Base-by-base conservation (phyloP, 1,140 invertebrate species). In the Mylabris phalerata region DNA sequence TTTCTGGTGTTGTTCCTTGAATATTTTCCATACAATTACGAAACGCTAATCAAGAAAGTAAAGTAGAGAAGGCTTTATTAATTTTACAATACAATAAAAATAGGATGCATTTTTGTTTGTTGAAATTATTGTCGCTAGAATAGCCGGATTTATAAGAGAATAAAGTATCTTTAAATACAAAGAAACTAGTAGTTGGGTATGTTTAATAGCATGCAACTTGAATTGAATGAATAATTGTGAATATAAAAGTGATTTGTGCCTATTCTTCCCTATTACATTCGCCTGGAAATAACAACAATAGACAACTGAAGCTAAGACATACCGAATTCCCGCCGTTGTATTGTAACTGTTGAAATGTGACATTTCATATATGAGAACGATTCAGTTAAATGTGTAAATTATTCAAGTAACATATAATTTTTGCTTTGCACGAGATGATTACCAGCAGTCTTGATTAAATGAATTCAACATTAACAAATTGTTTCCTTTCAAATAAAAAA, bases 241-340 rank as follows among this genome's bases (percentile, higher is more conserved):
- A 45, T 54, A 54, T 54, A 54, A 54, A 54, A 54, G 51, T 54
- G 51, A 54, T 54, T 54, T 54, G 51, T 54, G 42, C 51, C 51
- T 54, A 54, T 54, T 54, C 51, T 54, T 54, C 40, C 4, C 51
- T 32, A 54, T 46, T 32, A 45, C 51, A 52, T 52, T 52, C 50
- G 42, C 40, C 19, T 43, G 42, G 40, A 46, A 54, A 52, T 52
- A 43, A 26, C 25, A 54, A 54, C 51, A 54, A 54, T 54, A 25
- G 51, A 46, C 26, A 32, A 32, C 32, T 38, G 25, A 43, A 43
- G n/a, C 51, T 45, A 54, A 54, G 51, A 45, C 51, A 54, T 32
- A 45, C 42, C 40, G 9, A 45, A 54, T 46, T 54, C 51, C 51
- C 51, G 51, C 51, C 26, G 51, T 54, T 46, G 46, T 46, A 54